phyloP scores from a whole-genome alignment of 2,888 invertebrate genomes.

The Amphipoea oculea region DNA sequence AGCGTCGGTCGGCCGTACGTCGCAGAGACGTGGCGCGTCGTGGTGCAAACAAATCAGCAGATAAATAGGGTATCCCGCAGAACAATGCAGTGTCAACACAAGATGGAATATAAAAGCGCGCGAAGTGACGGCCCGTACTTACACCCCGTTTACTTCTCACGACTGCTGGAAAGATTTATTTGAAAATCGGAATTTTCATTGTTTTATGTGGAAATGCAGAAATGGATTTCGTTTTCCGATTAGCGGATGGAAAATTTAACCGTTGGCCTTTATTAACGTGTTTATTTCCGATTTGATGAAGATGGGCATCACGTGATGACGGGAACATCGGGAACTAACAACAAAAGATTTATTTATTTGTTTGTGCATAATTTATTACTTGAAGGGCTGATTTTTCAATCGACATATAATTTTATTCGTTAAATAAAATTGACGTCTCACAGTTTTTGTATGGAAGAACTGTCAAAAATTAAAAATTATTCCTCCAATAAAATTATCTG shows the following conservation, averaged over 20 bases:
- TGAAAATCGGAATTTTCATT: not conserved
- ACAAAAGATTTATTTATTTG: not conserved
- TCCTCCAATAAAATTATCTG: too few species aligned
- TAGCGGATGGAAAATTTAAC: not conserved
- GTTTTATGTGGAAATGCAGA: not conserved
- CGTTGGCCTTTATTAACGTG: not conserved
- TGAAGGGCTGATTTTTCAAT: not conserved
- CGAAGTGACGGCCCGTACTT: constrained; percentile 76
- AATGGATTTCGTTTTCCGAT: not conserved
- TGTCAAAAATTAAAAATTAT: too few species aligned
- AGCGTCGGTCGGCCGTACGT: constrained; percentile 69
- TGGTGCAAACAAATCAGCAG: constrained; percentile 87
- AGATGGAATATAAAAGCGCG: constrained; percentile 87
- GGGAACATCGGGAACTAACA: not conserved
- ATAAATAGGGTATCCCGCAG: constrained; percentile 84
- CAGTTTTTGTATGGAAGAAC: not conserved
- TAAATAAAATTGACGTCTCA: not conserved
- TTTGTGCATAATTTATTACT: too few species aligned
- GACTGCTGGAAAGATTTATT: constrained; percentile 59
- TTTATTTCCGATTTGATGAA: not conserved
- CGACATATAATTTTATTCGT: not conserved
- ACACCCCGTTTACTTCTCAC: constrained; percentile 72
- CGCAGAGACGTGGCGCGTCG: constrained; percentile 74
- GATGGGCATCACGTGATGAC: not conserved
- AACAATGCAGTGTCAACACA: constrained; percentile 87